These are phyloP conservation scores for Mayetiola destructor DNA, from an alignment of 2,888 invertebrate species.

Conservation along the genomic window DNA sequence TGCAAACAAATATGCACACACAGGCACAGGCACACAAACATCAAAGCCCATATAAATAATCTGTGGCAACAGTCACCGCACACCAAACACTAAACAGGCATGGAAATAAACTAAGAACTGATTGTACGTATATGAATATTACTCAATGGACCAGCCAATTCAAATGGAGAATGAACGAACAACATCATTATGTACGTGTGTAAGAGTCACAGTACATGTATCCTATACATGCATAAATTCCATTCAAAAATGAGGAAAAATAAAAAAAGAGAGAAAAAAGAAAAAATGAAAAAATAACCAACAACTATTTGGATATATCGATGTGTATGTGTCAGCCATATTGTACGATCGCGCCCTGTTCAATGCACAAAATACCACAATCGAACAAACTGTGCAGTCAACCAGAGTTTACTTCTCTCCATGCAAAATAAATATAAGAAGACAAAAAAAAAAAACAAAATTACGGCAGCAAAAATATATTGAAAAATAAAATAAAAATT, in stretches of 20 bases:
- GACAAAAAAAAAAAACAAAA: neutral
- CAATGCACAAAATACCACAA: slow-evolving; percentile 7
- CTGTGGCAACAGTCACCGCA: too few relatives aligned
- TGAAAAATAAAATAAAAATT: neutral
- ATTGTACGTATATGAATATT: too few relatives aligned
- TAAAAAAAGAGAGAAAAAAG: too few relatives aligned
- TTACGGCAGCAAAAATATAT: neutral
- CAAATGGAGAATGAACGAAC: neutral
- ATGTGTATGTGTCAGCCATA: slow-evolving; percentile 18
- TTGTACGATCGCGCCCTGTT: slow-evolving; percentile 21
- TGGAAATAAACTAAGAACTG: too few relatives aligned
- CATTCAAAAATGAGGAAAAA: too few relatives aligned
- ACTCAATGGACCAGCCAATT: neutral
- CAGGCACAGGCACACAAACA: neutral
- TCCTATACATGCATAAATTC: neutral
- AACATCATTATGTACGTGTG: neutral
- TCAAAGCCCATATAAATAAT: neutral
- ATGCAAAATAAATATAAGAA: neutral
- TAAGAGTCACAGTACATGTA: neutral
- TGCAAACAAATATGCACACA: neutral
- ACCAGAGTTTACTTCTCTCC: neutral
- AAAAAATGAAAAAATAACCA: too few relatives aligned
- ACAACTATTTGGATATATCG: neutral
- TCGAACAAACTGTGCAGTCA: neutral
- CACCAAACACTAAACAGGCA: too few relatives aligned